Evolutionary conservation across 1,140 invertebrate species (phyloP).

Genomic region (Bombus waltoni): DNA sequence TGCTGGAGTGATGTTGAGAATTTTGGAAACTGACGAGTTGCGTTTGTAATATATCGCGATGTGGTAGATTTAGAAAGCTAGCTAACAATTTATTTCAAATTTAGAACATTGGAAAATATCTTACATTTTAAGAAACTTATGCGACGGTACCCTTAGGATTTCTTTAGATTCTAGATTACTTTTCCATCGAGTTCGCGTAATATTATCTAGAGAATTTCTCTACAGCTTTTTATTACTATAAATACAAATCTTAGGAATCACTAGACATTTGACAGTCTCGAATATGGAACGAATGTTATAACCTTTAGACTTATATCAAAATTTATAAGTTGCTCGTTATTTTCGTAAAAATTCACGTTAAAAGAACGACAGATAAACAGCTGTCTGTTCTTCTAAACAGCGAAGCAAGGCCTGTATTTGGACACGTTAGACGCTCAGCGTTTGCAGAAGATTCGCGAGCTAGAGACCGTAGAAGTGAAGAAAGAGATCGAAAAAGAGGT

Average conservation of each 20-base stretch:
- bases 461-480: constrained; percentile 92
- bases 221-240: constrained; percentile 3
- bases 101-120: neutral
- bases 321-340: constrained; percentile 22
- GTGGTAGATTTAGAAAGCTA: neutral
- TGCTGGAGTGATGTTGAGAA: neutral
- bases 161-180: neutral
- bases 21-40: neutral
- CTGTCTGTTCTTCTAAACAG: constrained; percentile 81
- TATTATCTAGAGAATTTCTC: neutral
- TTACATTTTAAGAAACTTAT: too few species aligned
- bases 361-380: neutral
- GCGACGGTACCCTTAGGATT: neutral
- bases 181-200: neutral
- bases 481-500: constrained; percentile 90
- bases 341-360: constrained; percentile 21
- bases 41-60: neutral
- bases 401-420: constrained; percentile 91
- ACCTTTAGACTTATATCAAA: constrained; percentile 20
- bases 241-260: neutral
- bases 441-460: constrained; percentile 93
- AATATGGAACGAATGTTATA: neutral
- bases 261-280: neutral
- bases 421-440: constrained; percentile 95
- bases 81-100: neutral